Percentiles rank a stretch among this genome's conserved stretches.
Conservation (phyloP, 2,888 invertebrate genomes). For the Girardia tigrina region DNA sequence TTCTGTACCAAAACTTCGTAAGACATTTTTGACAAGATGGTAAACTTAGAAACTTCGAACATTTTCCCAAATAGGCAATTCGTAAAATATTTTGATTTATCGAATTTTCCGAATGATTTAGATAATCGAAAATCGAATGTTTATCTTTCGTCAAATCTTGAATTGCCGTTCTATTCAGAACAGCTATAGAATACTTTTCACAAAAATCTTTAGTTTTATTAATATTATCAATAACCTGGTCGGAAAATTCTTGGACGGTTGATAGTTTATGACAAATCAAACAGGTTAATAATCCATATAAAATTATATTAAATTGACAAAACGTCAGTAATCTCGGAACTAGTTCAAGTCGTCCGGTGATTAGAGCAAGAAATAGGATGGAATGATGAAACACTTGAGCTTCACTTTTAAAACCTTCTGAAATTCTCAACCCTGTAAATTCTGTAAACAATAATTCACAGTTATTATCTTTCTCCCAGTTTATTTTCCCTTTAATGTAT, state of each 20-base stretch:
- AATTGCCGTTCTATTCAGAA: background rate
- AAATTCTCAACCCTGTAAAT: background rate
- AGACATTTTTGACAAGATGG: slow-evolving; percentile 30
- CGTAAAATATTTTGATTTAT: background rate
- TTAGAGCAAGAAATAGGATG: background rate
- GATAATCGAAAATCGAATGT: background rate
- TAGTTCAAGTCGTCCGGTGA: background rate
- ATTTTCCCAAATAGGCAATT: slow-evolving; percentile 26
- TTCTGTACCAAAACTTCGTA: background rate
- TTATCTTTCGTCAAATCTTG: background rate
- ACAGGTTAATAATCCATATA: slow-evolving; percentile 7
- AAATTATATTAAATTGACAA: background rate
- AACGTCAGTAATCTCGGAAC: background rate
- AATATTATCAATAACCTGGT: background rate
- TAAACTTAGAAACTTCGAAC: slow-evolving; percentile 25
- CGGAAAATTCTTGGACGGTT: background rate
- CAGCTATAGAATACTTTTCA: background rate
- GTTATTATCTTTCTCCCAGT: background rate
- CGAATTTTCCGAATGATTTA: background rate
- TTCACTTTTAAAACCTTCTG: background rate
- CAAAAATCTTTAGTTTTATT: background rate
- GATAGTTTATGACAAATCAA: background rate
- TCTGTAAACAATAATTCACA: background rate
- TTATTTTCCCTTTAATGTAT: background rate
- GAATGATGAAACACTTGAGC: background rate